Evolutionary conservation across 2,797 vertebrate species (phyloP).

Genomic region (Lateolabrax maculatus): DNA sequence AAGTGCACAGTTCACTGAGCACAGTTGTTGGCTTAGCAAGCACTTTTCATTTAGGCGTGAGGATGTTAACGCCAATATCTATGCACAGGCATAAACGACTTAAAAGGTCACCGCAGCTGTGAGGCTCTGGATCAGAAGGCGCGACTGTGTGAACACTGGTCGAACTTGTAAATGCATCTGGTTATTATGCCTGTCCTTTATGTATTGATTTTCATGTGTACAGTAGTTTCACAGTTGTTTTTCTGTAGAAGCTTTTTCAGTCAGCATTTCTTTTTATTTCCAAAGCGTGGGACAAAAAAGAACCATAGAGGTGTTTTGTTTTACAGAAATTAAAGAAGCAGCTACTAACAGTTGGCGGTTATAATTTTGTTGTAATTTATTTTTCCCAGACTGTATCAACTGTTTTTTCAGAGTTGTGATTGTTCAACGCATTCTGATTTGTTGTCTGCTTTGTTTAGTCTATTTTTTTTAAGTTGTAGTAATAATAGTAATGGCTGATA

Average conservation of each 20-base stretch:
- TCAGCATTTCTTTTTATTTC: slow-evolving; percentile 19
- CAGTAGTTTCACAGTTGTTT: slow-evolving; percentile 39
- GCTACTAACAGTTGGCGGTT: not conserved
- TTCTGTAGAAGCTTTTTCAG: slow-evolving; percentile 18
- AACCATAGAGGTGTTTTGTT: slow-evolving; percentile 4
- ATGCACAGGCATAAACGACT: slow-evolving; percentile 82
- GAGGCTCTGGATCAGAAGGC: slow-evolving; percentile 33
- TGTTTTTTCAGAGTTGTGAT: not conserved
- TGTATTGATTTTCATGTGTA: slow-evolving; percentile 42
- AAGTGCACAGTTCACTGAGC: slow-evolving; percentile 64
- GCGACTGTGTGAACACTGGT: slow-evolving; percentile 50
- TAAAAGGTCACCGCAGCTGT: slow-evolving; percentile 77
- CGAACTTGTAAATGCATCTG: slow-evolving; percentile 48
- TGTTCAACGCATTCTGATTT: not conserved
- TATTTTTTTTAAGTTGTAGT: not conserved
- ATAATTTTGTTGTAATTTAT: not conserved
- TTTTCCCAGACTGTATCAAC: not conserved
- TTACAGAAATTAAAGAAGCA: slow-evolving; percentile 10
- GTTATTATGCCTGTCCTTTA: slow-evolving; percentile 45
- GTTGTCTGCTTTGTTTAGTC: not conserved
- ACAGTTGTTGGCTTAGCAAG: slow-evolving; percentile 75
- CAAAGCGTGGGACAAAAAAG: slow-evolving; percentile 6
- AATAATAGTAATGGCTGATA: not conserved
- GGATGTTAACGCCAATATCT: slow-evolving; percentile 82
- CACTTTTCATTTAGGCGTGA: slow-evolving; percentile 73